Evolutionary conservation across 2,888 invertebrate genomes (phyloP).

Genomic region (Venusia cambrica): DNA sequence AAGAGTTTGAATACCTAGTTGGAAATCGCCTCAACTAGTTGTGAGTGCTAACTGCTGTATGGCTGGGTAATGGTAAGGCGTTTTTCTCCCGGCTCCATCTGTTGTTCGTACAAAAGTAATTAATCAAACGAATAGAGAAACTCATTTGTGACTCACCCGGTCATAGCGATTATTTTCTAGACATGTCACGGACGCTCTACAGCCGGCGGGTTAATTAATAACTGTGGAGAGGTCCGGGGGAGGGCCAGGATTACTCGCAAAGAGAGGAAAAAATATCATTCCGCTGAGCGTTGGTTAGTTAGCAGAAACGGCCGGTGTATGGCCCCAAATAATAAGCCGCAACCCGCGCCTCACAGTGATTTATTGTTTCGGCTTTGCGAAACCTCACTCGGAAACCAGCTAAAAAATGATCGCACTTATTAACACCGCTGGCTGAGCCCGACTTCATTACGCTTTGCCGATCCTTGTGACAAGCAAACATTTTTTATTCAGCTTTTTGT

Average conservation of each 20-base stretch:
- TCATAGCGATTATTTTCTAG: constrained; percentile 48
- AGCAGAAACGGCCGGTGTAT: constrained; percentile 59
- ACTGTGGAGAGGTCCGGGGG: constrained; percentile 47
- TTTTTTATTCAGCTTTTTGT: constrained; percentile 42
- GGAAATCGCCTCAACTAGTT: constrained; percentile 5
- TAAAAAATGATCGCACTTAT: constrained; percentile 78
- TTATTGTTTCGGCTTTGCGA: constrained; percentile 75
- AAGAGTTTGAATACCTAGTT: not conserved
- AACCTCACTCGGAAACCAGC: constrained; percentile 70
- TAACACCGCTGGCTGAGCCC: constrained; percentile 62
- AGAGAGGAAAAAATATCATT: constrained; percentile 60
- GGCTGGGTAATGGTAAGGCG: constrained; percentile 11
- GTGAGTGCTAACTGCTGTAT: constrained; percentile 5
- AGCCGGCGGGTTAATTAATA: constrained; percentile 66
- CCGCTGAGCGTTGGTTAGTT: constrained; percentile 61
- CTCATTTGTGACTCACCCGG: constrained; percentile 34
- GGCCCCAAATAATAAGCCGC: constrained; percentile 72
- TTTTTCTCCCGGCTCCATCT: constrained; percentile 18
- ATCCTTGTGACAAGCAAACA: constrained; percentile 44
- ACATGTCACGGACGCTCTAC: constrained; percentile 49
- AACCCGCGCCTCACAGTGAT: constrained; percentile 63
- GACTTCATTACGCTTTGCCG: constrained; percentile 62
- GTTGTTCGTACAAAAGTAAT: constrained; percentile 15
- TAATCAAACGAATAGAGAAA: constrained; percentile 25
- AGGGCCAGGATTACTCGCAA: constrained; percentile 36